Evolutionary conservation across 1,140 invertebrate species (phyloP).

Genomic region (Zaprionus ghesquierei): DNA sequence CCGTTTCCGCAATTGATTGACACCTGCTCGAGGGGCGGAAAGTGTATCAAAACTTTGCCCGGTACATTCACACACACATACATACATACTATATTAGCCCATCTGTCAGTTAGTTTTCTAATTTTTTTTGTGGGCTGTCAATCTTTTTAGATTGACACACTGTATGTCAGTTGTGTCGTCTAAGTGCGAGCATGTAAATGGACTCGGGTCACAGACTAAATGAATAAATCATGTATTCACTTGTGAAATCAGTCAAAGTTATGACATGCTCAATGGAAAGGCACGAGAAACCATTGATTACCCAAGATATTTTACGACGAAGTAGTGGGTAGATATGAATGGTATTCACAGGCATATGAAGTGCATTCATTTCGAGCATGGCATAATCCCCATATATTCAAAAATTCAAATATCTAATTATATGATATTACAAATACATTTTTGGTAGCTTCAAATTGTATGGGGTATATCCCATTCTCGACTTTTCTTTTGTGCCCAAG

Average conservation of each 20-base stretch:
- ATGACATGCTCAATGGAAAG: background rate
- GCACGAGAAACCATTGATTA: background rate
- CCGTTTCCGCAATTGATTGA: slow-evolving; percentile 20
- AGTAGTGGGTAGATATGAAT: background rate
- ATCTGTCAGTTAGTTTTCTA: slow-evolving; percentile 27
- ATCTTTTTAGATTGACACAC: slow-evolving; percentile 6
- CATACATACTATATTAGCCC: slow-evolving; percentile 16
- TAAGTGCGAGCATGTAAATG: background rate
- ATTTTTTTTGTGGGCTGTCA: slow-evolving; percentile 12
- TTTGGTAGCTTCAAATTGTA: background rate
- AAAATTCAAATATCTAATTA: background rate
- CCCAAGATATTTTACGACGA: background rate
- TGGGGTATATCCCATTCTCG: background rate
- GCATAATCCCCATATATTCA: background rate
- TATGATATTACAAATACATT: background rate
- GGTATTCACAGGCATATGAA: background rate
- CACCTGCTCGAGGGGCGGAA: slow-evolving; percentile 6
- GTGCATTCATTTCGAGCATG: background rate
- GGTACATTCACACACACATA: no score
- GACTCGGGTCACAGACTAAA: slow-evolving; percentile 6
- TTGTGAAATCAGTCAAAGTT: background rate
- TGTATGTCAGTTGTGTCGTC: slow-evolving; percentile 2
- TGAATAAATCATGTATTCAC: slow-evolving; percentile 20
- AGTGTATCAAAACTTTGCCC: slow-evolving; percentile 4
- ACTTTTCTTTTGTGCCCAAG: background rate